phyloP scores from a whole-genome alignment of 2,113 vertebrate species.

The Chlorodrepanis virens region DNA sequence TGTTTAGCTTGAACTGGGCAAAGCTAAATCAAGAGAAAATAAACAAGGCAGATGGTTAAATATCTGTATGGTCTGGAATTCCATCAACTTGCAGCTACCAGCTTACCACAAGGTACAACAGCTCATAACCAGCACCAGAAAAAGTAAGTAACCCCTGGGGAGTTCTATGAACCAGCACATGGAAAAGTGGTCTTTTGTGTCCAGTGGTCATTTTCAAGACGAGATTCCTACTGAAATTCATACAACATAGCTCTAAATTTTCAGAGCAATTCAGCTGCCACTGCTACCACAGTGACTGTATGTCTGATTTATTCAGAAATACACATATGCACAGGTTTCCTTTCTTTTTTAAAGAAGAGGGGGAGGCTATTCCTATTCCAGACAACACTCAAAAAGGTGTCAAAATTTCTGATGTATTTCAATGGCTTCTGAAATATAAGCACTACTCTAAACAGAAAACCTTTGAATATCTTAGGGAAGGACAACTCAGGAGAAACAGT shows the following conservation, averaged over 20 bases:
- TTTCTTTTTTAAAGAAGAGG: background rate
- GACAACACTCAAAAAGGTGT: background rate
- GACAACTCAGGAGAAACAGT: background rate
- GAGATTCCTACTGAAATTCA: slow-evolving; percentile 4
- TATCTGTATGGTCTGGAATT: background rate
- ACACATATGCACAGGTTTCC: background rate
- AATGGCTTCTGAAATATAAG: background rate
- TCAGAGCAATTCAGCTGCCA: background rate
- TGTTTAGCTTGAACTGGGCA: background rate
- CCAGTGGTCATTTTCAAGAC: background rate
- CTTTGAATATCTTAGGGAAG: background rate
- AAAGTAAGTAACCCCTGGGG: slow-evolving; percentile 28
- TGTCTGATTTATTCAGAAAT: background rate
- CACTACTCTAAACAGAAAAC: background rate
- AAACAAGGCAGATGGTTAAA: slow-evolving; percentile 36
- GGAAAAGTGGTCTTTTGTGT: slow-evolving; percentile 3
- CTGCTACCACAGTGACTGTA: background rate
- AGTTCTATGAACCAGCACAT: background rate
- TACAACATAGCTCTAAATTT: background rate
- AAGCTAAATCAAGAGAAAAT: slow-evolving; percentile 13
- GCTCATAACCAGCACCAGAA: background rate
- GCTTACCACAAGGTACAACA: background rate
- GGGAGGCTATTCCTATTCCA: background rate
- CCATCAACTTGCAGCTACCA: slow-evolving; percentile 9
- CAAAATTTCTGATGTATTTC: background rate